phyloP scores from a whole-genome alignment of 2,797 vertebrate species.

The Coracias cyanogaster region DNA sequence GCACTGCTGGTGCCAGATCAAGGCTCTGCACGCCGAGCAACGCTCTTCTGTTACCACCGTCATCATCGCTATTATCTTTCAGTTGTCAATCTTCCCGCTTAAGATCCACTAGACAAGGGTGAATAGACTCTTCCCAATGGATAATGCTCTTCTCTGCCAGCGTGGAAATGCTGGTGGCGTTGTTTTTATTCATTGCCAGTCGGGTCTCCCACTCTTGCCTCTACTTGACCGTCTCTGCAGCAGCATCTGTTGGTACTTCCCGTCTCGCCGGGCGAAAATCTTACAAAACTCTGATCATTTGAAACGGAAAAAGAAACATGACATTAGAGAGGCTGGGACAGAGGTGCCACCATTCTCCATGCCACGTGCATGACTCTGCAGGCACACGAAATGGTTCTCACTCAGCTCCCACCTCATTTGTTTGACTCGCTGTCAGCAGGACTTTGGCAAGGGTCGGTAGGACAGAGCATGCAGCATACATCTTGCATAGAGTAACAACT shows the following conservation, averaged over 20 bases:
- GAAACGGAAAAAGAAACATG: background rate
- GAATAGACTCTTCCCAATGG: background rate
- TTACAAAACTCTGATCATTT: fast-evolving
- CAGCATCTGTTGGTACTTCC: background rate
- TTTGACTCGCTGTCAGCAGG: background rate
- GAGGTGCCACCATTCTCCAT: background rate
- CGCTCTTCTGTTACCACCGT: background rate
- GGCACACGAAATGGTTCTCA: background rate
- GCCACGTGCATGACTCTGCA: fast-evolving
- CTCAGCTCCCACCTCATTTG: fast-evolving
- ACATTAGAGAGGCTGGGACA: background rate
- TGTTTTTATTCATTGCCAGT: background rate
- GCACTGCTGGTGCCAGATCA: background rate
- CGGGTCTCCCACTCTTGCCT: background rate
- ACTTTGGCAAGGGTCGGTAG: background rate
- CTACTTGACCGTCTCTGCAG: background rate
- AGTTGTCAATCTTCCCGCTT: background rate
- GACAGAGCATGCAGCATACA: fast-evolving
- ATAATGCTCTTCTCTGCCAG: background rate
- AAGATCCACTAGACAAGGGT: background rate
- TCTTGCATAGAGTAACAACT: background rate
- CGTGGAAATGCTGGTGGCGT: background rate
- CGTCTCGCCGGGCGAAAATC: fast-evolving
- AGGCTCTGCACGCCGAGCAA: fast-evolving
- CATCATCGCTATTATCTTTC: background rate